These are phyloP conservation scores for Drosophila leontia DNA, from an alignment of 1,140 invertebrate genomes.

Conservation along the genomic window DNA sequence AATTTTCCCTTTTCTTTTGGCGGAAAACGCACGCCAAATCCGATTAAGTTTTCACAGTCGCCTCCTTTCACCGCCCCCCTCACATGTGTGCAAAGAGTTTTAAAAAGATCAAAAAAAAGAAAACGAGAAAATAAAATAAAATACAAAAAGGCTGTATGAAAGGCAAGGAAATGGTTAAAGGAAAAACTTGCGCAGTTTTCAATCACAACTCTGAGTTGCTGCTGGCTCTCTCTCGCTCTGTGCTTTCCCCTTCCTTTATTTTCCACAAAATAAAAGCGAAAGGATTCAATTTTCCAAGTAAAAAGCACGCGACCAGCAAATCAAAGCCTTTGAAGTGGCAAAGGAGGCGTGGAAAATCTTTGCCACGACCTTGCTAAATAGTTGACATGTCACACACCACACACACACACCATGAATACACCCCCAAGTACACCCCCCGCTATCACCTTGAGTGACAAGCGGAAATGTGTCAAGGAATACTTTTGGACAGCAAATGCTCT, in stretches of 20 bases:
- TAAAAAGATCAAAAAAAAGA: conserved; percentile 57
- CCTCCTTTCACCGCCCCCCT: background rate
- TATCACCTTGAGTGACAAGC: conserved; percentile 24
- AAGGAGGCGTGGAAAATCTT: conserved; percentile 10
- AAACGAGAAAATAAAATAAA: conserved; percentile 11
- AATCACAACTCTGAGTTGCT: conserved; percentile 54
- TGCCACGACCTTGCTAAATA: conserved; percentile 53
- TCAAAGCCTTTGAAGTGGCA: conserved; percentile 75
- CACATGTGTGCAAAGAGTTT: conserved; percentile 59
- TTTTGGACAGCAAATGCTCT: conserved; percentile 13
- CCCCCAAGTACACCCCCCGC: conserved; percentile 15
- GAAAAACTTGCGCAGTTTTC: conserved; percentile 67
- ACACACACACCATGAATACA: background rate
- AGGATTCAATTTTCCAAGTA: conserved; percentile 70
- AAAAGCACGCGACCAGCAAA: conserved; percentile 57
- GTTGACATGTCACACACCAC: conserved; percentile 46
- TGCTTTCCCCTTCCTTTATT: background rate
- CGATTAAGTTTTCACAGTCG: conserved; percentile 76
- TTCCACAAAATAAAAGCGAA: conserved; percentile 50
- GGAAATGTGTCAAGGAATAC: conserved; percentile 19
- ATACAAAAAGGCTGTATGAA: conserved; percentile 1
- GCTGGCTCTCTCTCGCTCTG: background rate
- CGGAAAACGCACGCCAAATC: conserved; percentile 70
- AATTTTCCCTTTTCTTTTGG: conserved; percentile 54
- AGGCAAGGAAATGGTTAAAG: conserved; percentile 15